These are phyloP conservation scores for Sardina pilchardus DNA, from an alignment of 2,113 vertebrate species.

Conservation along the genomic window DNA sequence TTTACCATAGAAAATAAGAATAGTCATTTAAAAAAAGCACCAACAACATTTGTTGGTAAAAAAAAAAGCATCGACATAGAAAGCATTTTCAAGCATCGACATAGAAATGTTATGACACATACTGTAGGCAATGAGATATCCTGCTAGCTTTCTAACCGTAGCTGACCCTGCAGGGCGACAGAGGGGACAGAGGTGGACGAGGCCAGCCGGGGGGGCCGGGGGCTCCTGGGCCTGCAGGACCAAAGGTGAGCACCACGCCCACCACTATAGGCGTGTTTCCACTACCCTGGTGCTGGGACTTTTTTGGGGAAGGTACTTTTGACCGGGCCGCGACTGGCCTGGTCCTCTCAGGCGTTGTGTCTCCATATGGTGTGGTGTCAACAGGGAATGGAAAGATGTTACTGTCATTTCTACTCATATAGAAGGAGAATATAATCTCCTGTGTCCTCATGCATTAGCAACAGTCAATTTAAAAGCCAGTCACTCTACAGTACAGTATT, in stretches of 20 bases:
- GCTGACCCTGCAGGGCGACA: slow-evolving; percentile 63
- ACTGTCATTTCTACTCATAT: neutral
- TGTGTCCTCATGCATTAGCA: neutral
- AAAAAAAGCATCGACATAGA: no score
- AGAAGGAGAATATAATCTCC: neutral
- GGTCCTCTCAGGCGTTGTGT: no score
- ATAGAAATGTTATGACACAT: neutral
- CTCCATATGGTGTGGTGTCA: no score
- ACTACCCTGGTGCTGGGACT: no score
- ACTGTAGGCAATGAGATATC: neutral
- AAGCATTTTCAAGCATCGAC: no score
- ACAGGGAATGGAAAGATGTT: neutral
- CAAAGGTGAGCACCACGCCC: slow-evolving; percentile 57
- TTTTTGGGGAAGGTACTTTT: no score
- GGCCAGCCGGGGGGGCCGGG: slow-evolving; percentile 64
- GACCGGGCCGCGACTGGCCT: no score
- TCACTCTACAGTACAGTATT: neutral
- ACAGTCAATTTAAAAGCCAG: neutral
- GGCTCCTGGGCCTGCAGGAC: slow-evolving; percentile 61
- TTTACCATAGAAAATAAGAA: no score
- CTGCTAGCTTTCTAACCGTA: neutral
- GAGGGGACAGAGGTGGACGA: slow-evolving; percentile 67
- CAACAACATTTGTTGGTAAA: no score
- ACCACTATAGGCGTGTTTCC: no score
- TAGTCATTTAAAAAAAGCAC: no score